Conservation (phyloP, 2,113 vertebrate genomes). For the Dipodomys stephensi region DNA sequence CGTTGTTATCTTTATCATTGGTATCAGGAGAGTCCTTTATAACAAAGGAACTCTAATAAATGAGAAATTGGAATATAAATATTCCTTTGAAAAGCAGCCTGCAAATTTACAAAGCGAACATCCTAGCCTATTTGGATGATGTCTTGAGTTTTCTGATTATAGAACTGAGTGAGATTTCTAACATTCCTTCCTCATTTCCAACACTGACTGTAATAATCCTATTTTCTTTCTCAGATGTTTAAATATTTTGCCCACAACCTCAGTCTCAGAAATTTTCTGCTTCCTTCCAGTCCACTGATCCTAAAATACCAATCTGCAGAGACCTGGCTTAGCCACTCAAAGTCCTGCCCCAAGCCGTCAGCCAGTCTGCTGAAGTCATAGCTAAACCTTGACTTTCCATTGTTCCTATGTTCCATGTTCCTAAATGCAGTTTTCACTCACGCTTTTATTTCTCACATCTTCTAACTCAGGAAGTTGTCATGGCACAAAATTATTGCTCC, state of each 20-base stretch:
- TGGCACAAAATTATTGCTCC: too few relatives aligned
- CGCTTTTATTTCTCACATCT: background rate
- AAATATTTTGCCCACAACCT: background rate
- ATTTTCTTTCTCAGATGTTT: background rate
- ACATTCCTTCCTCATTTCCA: background rate
- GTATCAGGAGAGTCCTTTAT: background rate
- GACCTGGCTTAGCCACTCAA: fast-evolving
- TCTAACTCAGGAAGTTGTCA: background rate
- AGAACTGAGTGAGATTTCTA: background rate
- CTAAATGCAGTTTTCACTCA: too few relatives aligned
- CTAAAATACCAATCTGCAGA: too few relatives aligned
- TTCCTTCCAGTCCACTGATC: background rate
- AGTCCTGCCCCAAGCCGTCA: background rate
- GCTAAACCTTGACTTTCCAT: too few relatives aligned
- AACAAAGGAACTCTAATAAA: background rate
- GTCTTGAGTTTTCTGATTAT: background rate
- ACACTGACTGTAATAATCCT: background rate
- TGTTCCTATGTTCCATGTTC: background rate
- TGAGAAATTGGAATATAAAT: conserved; percentile 6
- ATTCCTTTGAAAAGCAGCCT: background rate
- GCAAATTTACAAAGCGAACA: background rate
- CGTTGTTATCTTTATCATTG: background rate
- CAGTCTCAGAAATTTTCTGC: background rate
- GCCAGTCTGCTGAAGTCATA: fast-evolving
- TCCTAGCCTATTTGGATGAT: background rate